Evolutionary conservation across 2,113 vertebrate genomes (phyloP).

Genomic region (Alouatta palliata): DNA sequence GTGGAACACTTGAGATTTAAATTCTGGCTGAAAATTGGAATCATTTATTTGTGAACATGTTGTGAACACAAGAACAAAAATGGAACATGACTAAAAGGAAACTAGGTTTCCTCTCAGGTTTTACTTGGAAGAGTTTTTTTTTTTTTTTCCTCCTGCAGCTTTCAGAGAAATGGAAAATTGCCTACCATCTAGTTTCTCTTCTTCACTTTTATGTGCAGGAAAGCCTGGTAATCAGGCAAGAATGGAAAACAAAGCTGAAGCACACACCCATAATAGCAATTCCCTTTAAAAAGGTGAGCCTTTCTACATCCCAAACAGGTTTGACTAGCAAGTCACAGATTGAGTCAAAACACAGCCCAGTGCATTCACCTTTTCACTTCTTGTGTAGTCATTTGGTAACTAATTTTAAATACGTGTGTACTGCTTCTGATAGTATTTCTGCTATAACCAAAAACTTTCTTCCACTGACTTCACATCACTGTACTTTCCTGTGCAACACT

Average conservation of each 20-base stretch:
- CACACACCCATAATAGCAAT: neutral
- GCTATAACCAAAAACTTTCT: neutral
- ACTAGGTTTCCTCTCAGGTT: slow-evolving; percentile 2
- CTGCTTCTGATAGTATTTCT: neutral
- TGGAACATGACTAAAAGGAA: slow-evolving; percentile 10
- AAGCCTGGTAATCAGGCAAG: neutral
- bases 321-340: neutral
- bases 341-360: neutral
- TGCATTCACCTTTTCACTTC: neutral
- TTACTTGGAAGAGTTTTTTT: neutral
- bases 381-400: neutral
- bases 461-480: neutral
- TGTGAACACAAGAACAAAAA: slow-evolving; percentile 37
- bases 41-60: slow-evolving; percentile 25
- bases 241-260: neutral
- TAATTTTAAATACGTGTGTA: neutral
- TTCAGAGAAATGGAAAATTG: slow-evolving; percentile 47
- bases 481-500: neutral
- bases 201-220: neutral
- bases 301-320: neutral
- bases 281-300: neutral
- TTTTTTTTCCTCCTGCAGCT: neutral
- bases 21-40: slow-evolving; percentile 33
- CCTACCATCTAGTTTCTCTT: neutral
- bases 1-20: slow-evolving; percentile 49